Percentiles rank a stretch among this genome's conserved stretches.
These are phyloP conservation scores for Acromyrmex charruanus DNA, from an alignment of 1,140 invertebrate genomes.

Conservation along the genomic window DNA sequence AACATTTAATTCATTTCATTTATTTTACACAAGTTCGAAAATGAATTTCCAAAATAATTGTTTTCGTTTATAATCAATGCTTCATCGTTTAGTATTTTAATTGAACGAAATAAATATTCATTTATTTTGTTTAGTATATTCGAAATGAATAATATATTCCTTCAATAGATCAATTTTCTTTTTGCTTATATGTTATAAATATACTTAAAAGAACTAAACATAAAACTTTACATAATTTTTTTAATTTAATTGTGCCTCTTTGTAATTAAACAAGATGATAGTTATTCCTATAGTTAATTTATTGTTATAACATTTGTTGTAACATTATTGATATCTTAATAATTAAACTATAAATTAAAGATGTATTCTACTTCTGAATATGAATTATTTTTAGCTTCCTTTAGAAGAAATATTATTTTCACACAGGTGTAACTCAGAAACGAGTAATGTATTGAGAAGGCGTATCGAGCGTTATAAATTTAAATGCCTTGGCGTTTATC, in stretches of 20 bases:
- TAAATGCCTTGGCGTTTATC: slow-evolving; percentile 42
- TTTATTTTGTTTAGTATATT: neutral
- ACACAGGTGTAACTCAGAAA: slow-evolving; percentile 24
- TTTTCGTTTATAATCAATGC: neutral
- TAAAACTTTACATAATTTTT: neutral
- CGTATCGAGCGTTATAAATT: slow-evolving; percentile 47
- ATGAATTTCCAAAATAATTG: neutral
- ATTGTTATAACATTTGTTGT: neutral
- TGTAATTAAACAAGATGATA: neutral
- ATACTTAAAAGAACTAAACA: neutral
- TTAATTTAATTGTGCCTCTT: neutral
- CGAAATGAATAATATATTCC: neutral
- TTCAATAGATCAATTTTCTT: neutral
- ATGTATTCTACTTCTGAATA: neutral
- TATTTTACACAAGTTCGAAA: neutral
- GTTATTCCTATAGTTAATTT: neutral
- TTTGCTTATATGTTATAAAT: neutral
- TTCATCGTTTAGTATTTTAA: neutral
- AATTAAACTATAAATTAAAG: neutral
- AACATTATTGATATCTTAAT: neutral
- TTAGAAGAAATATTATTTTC: slow-evolving; percentile 18
- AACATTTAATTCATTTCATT: neutral
- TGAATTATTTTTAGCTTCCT: neutral
- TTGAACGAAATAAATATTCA: neutral
- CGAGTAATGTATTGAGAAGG: slow-evolving; percentile 34